Conservation (phyloP, 2,888 invertebrate genomes). For the Rhingia rostrata region DNA sequence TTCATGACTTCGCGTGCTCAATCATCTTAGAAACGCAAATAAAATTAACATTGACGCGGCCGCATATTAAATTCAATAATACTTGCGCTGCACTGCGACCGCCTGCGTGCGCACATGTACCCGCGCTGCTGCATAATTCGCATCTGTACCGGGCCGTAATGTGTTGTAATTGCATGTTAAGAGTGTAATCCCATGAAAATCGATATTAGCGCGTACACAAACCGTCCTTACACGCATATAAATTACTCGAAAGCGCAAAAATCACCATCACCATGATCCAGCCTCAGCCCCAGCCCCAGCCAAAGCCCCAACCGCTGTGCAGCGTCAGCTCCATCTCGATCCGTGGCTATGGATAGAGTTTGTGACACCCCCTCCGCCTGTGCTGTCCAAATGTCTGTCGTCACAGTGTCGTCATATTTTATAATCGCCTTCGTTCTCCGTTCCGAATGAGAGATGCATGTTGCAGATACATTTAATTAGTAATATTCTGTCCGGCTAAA, state of each 20-base stretch:
- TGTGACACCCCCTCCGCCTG: constrained; percentile 34
- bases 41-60: constrained; percentile 72
- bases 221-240: constrained; percentile 57
- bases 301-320: background rate
- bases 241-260: constrained; percentile 42
- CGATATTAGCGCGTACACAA: constrained; percentile 72
- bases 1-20: constrained; percentile 65
- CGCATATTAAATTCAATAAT: constrained; percentile 63
- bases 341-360: background rate
- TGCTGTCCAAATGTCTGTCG: constrained; percentile 62
- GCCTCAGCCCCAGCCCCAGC: background rate
- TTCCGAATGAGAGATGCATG: constrained; percentile 71
- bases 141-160: constrained; percentile 48
- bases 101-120: constrained; percentile 24
- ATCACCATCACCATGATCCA: background rate
- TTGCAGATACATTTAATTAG: constrained; percentile 76
- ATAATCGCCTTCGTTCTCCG: constrained; percentile 60
- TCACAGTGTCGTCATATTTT: constrained; percentile 74
- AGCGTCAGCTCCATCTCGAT: constrained; percentile 4
- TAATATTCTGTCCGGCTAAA: constrained; percentile 75
- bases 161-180: constrained; percentile 72
- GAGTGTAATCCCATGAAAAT: constrained; percentile 66
- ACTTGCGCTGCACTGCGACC: background rate
- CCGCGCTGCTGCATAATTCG: constrained; percentile 23
- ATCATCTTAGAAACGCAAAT: constrained; percentile 70